A percentile compares a stretch with the other conserved stretches of the same genome.
phyloP scores from a whole-genome alignment of 2,797 vertebrate genomes.

The Amazona finschi region DNA sequence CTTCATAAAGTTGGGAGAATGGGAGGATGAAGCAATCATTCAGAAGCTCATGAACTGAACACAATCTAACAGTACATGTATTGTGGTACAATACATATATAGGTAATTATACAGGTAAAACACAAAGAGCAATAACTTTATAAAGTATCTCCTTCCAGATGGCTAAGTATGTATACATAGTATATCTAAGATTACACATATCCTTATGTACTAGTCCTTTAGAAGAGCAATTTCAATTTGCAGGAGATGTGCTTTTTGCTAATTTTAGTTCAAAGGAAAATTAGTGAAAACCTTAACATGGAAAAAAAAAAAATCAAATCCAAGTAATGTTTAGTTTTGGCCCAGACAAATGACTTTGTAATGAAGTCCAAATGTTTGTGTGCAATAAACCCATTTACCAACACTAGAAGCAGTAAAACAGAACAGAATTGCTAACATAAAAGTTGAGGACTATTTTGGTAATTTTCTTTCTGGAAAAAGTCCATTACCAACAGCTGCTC shows the following conservation, averaged over 20 bases:
- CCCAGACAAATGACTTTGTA: background rate
- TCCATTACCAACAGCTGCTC: background rate
- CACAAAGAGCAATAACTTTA: background rate
- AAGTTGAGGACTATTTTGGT: slow-evolving; percentile 1
- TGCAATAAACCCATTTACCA: slow-evolving; percentile 11
- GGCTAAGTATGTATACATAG: background rate
- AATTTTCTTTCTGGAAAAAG: background rate
- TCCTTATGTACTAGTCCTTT: background rate
- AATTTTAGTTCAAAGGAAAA: background rate
- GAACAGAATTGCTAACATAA: slow-evolving; percentile 21
- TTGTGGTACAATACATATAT: background rate
- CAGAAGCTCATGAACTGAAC: background rate
- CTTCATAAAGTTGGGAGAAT: background rate
- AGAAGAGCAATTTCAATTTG: background rate
- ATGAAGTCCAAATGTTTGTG: slow-evolving; percentile 11
- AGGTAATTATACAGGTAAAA: background rate
- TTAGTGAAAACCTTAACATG: background rate
- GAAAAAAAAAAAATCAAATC: background rate
- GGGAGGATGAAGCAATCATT: background rate
- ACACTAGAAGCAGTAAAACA: background rate
- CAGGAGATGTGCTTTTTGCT: background rate
- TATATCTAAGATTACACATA: background rate
- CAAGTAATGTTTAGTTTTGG: background rate
- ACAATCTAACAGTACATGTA: background rate
- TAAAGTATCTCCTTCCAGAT: background rate